Evolutionary conservation across 2,888 invertebrate species (phyloP), one percentile per base, ranked within the genome.

Genomic region (Drosophila bunnanda): DNA sequence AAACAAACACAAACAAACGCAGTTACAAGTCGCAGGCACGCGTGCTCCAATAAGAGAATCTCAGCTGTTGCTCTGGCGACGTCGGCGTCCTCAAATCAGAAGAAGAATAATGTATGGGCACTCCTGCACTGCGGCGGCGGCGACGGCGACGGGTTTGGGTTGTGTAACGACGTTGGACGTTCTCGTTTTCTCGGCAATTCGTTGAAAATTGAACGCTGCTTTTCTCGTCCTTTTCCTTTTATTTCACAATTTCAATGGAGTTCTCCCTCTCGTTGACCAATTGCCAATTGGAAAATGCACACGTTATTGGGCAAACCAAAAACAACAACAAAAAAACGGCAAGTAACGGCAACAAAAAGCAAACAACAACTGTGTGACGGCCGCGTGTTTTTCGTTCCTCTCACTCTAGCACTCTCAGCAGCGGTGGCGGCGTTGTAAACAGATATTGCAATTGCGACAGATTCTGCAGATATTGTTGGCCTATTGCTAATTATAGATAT

Each of bases 341-440:
- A n/a, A 44, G 44, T 5, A 50, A 52, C 50, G 50, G 50, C 34
- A 68, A 58, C 46, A 68, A 79, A 70, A 68, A 75, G 52, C 59
- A 59, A 58, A 52, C 20, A 53, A 59, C 59, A 59, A 68, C 43
- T 61, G 34, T 36, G n/a, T 59, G 22, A 55, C 59, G 65, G 68
- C 79, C 83, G 83, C 80, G 79, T 80, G 75, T 75, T 83, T 66
- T 67, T 59, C 4, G 25, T 58, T 32, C 41, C 48, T 53, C 56
- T 64, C 39, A 56, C 20, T 22, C 65, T 61, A 58, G 61, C 12
- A 65, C 59, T 80, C 68, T 56, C 68, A 66, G 69, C 77, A 77
- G 75, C 74, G 66, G 57, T 22, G 61, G 54, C 61, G 65, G 54
- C 78, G 52, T 22, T 46, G 69, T 69, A 69, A 69, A 46, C 69